Base-by-base conservation (phyloP, 2,113 vertebrate genomes). In the Corythaixoides concolor region DNA sequence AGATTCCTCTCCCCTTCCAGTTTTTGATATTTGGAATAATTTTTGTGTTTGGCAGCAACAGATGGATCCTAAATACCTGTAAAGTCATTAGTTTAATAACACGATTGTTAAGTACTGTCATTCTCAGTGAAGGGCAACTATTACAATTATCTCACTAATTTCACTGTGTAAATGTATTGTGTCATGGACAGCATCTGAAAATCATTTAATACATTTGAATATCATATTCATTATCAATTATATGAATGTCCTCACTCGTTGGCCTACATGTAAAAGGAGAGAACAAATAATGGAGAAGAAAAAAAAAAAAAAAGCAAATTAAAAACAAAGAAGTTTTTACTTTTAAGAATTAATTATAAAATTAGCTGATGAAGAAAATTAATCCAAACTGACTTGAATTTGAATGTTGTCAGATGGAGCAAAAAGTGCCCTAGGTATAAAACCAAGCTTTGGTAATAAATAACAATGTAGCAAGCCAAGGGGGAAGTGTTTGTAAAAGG, bases 361-460 rank as follows among this genome's bases (percentile, higher is more conserved):
- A 97, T 96, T 90, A 89, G 69, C 22, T 85, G 86, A 84, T 82
- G 86, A 93, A 76, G 63, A 95, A 94, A 95, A 93, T 94, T 92
- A 96, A 94, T 97, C 68, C 77, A 96, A 95, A 88, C 64, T 85
- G 88, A 93, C 86, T 88, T 80, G 81, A 93, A 93, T 96, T 89
- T 96, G 70, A 94, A 80, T 78, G 64, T 74, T 89, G 83, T 95
- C 86, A 92, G 56, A 85, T 63, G 80, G 47, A 94, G 74, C 70
- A 90, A 93, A 88, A 96, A 88, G 32, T 83, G 92, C 96, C 95
- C 53, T 93, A 89, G 81, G 86, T 96, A 37, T 72, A 83, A 90
- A 95, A 95, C 92, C 80, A 93, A 91, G 85, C 56, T 78, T 81
- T 85, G 66, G 79, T 94, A 91, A 97, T 92, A 96, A 89, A 95